phyloP scores from a whole-genome alignment of 1,140 invertebrate species.

The Drosophila tropicalis region DNA sequence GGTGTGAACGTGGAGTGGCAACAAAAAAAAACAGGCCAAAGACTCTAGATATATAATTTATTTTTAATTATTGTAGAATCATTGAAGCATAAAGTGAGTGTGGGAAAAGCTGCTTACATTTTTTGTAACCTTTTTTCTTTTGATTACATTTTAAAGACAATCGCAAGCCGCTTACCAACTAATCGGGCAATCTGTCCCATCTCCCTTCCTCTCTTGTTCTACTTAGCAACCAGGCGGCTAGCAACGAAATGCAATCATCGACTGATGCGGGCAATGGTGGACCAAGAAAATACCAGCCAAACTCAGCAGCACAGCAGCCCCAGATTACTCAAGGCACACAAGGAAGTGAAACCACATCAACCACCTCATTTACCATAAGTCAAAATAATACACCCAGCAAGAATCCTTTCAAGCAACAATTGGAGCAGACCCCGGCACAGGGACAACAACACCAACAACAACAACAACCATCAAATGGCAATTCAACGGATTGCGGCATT shows the following conservation, averaged over 20 bases:
- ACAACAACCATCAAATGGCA: conserved; percentile 69
- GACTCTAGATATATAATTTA: conserved; percentile 61
- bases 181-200: conserved; percentile 15
- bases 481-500: conserved; percentile 54
- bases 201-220: background rate
- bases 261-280: conserved; percentile 82
- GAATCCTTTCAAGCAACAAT: conserved; percentile 79
- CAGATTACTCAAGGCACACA: conserved; percentile 36
- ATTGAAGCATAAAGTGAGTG: conserved; percentile 51
- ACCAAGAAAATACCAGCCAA: conserved; percentile 69
- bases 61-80: conserved; percentile 68
- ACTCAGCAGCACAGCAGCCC: conserved; percentile 53
- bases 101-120: conserved; percentile 60
- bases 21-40: conserved; percentile 38
- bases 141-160: conserved; percentile 74
- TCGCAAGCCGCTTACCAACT: conserved; percentile 66
- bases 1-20: conserved; percentile 49
- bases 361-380: conserved; percentile 70
- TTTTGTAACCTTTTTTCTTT: conserved; percentile 16
- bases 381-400: conserved; percentile 68
- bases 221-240: conserved; percentile 70
- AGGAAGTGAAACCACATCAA: conserved; percentile 64
- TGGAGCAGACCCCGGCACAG: conserved; percentile 27
- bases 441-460: conserved; percentile 1
- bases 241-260: conserved; percentile 83